Conservation (phyloP, 2,797 vertebrate species). For the Podarcis lilfordi region DNA sequence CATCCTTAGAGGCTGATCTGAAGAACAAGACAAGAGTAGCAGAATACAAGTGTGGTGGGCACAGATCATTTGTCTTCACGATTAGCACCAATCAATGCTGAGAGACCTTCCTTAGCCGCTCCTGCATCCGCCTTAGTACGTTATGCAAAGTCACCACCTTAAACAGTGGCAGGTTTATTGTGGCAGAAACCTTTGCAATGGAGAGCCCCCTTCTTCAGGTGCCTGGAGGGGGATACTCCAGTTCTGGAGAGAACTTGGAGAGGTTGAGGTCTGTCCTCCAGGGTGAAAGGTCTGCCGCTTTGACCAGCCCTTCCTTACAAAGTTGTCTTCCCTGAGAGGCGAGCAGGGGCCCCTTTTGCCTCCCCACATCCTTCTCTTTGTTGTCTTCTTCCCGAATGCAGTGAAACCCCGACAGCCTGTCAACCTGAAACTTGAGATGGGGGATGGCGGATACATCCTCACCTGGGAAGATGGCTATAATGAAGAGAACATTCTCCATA, state of each 20-base stretch:
- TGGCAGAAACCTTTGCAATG: too few relatives aligned
- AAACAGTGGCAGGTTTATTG: background rate
- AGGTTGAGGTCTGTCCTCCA: background rate
- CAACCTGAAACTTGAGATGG: conserved; percentile 52
- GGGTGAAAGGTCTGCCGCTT: background rate
- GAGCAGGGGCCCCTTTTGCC: too few relatives aligned
- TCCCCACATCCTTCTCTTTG: background rate
- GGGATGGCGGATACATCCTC: conserved; percentile 56
- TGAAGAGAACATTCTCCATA: accelerated
- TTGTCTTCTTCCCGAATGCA: conserved; percentile 53
- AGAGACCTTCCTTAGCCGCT: background rate
- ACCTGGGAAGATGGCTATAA: conserved; percentile 69
- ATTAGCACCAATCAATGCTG: background rate
- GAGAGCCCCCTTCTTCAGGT: background rate
- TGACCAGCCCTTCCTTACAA: background rate
- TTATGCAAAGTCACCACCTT: background rate
- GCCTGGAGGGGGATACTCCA: background rate
- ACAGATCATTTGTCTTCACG: too few relatives aligned
- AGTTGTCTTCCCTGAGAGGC: background rate
- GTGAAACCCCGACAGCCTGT: conserved; percentile 74
- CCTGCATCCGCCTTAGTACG: background rate
- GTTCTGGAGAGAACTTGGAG: background rate
- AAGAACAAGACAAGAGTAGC: background rate
- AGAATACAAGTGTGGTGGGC: background rate
- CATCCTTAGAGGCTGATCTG: background rate